Evolutionary conservation across 2,797 vertebrate genomes (phyloP).

Genomic region (Coccyzus lansbergi): DNA sequence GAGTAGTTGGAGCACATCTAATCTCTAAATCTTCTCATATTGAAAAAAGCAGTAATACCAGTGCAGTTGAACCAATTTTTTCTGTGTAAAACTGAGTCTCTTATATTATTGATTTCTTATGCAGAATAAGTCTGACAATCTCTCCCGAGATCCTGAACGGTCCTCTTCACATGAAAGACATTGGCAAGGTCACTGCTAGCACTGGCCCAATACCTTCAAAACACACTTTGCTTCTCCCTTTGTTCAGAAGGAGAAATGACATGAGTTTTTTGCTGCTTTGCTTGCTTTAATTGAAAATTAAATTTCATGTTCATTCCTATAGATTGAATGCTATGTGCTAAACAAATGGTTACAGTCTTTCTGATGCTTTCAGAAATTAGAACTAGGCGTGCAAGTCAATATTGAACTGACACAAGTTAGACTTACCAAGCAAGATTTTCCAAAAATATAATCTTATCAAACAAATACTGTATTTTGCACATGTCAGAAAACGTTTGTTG

Average conservation of each 20-base stretch:
- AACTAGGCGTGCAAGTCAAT: slow-evolving; percentile 47
- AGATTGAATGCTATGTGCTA: slow-evolving; percentile 56
- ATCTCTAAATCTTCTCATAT: background rate
- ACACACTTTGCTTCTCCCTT: background rate
- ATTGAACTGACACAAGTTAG: slow-evolving; percentile 67
- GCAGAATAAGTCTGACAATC: background rate
- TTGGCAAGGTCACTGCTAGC: background rate
- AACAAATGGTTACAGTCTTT: slow-evolving; percentile 51
- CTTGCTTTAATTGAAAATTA: slow-evolving; percentile 50
- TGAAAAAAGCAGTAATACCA: background rate
- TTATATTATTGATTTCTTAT: too few species aligned
- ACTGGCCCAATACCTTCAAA: background rate
- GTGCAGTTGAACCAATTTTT: background rate
- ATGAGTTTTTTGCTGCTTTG: background rate
- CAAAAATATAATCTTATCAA: slow-evolving; percentile 49
- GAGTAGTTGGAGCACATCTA: background rate
- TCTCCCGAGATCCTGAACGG: background rate
- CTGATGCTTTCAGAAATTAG: slow-evolving; percentile 65
- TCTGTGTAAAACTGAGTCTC: background rate
- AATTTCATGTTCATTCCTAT: slow-evolving; percentile 59
- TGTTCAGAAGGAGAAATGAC: background rate
- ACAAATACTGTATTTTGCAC: slow-evolving; percentile 32
- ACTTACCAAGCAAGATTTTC: slow-evolving; percentile 53
- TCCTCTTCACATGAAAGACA: background rate
- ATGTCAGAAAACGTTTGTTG: slow-evolving; percentile 59